Percentiles rank a stretch among this genome's conserved stretches.
Evolutionary conservation across 1,140 invertebrate genomes (phyloP).

Genomic region (Diabrotica virgifera): DNA sequence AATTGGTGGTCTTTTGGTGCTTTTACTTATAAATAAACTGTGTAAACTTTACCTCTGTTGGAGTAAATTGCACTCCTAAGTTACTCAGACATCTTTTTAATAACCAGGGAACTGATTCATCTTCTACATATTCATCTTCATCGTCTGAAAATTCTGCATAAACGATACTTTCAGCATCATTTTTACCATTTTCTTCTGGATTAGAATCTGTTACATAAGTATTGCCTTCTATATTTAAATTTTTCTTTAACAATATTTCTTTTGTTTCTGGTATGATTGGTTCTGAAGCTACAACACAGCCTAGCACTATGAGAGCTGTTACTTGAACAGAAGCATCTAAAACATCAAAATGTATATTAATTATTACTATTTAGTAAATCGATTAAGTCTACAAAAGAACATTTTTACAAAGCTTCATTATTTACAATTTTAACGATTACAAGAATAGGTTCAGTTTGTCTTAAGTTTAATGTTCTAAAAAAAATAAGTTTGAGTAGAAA

Average conservation of each 20-base stretch:
- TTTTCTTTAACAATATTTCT: conserved; percentile 43
- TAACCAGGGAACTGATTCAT: conserved; percentile 50
- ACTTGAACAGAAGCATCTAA: conserved; percentile 72
- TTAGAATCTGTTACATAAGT: background rate
- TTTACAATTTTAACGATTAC: too few relatives aligned
- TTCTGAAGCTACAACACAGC: conserved; percentile 66
- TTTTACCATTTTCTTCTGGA: conserved; percentile 7
- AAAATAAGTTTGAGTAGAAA: too few relatives aligned
- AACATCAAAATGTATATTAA: conserved; percentile 13
- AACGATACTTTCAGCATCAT: conserved; percentile 27
- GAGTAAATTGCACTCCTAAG: conserved; percentile 48
- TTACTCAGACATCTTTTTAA: conserved; percentile 56
- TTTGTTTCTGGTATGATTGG: conserved; percentile 57
- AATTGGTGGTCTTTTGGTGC: too few relatives aligned
- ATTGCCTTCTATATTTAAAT: conserved; percentile 4
- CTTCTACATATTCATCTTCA: conserved; percentile 11
- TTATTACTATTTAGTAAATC: too few relatives aligned
- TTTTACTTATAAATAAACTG: too few relatives aligned
- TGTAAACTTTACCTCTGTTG: conserved; percentile 17
- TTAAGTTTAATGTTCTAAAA: too few relatives aligned
- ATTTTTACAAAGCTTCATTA: too few relatives aligned
- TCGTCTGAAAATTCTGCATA: conserved; percentile 36
- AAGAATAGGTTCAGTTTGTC: too few relatives aligned
- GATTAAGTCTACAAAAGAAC: too few relatives aligned
- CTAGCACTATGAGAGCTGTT: conserved; percentile 71